Evolutionary conservation across 1,140 invertebrate genomes (phyloP), one percentile per base, ranked within the genome.

Genomic region (Anoplophora glabripennis): DNA sequence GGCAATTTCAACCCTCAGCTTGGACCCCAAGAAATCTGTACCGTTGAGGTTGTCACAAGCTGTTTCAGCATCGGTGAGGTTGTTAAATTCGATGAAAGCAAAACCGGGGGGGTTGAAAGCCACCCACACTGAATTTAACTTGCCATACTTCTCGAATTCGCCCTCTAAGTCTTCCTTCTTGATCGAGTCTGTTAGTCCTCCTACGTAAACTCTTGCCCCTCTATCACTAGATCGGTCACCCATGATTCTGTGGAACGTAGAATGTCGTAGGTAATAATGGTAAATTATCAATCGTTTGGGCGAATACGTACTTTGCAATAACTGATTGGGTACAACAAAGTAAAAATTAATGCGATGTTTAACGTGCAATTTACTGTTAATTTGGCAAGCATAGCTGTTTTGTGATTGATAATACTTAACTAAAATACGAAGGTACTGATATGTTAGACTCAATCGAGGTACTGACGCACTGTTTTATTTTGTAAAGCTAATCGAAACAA

Each of bases 71-170:
- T 98, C 94, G 72, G 92, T 87, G 70, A 87, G 84, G 76, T 95
- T 94, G 78, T 95, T 90, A 82, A 97, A 99, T 79, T 99, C 96
- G 71, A 99, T 92, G 82, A 99, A 99, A 49, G 96, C 97, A 83
- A 99, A 99, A 65, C 95, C 94, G 67, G 88, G 92, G 64, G 92
- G 94, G 77, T 96, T 96, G 73, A 94, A 88, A 34, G 93, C 94
- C 58, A 96, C 92, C 93, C 93, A 96, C 10, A 95, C 90, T 76
- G 86, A 93, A 69, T 87, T 89, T 59, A 93, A 79, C 68, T 75
- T 75, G 33, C 74, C 81, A 67, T 79, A 83, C 64, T 83, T 79
- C 68, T 94, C 75, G 89, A 98, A 79, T 90, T 94, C 71, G 93
- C 83, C 79, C 92, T 94, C 90, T 36, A 94, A 76, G 75, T 94